Percentiles rank a stretch among this genome's conserved stretches.
Evolutionary conservation across 1,140 invertebrate species (phyloP).

Genomic region (Drosophila elegans): DNA sequence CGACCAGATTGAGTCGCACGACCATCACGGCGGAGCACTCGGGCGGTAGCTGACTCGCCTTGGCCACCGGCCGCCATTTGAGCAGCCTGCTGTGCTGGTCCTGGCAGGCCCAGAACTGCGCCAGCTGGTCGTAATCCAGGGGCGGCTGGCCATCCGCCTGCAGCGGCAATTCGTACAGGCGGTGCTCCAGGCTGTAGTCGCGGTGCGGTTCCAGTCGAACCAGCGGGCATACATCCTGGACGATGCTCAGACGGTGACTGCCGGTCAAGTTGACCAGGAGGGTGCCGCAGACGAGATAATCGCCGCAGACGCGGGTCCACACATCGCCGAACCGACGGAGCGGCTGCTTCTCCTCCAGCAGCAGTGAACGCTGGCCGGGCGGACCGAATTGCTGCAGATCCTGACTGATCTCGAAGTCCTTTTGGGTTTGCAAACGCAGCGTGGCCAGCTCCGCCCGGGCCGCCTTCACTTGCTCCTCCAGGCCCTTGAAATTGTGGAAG

Average conservation of each 20-base stretch:
- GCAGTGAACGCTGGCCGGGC: conserved; percentile 45
- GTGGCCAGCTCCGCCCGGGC: conserved; percentile 42
- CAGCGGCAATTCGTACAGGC: conserved; percentile 62
- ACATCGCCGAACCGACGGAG: conserved; percentile 60
- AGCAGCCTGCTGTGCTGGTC: conserved; percentile 39
- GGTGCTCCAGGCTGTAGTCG: conserved; percentile 30
- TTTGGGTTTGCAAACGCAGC: conserved; percentile 52
- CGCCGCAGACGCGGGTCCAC: conserved; percentile 62
- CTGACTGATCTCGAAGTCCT: conserved; percentile 32
- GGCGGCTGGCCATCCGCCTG: conserved; percentile 46
- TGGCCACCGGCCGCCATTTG: conserved; percentile 24
- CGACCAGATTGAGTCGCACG: conserved; percentile 36
- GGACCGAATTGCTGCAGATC: conserved; percentile 46
- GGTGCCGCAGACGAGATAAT: conserved; percentile 43
- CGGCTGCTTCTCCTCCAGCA: conserved; percentile 68
- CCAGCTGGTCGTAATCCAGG: conserved; percentile 53
- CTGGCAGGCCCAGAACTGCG: conserved; percentile 69
- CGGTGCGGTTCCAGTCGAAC: conserved; percentile 7
- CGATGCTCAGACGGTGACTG: conserved; percentile 21
- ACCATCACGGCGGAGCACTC: conserved; percentile 59
- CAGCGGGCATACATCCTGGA: conserved; percentile 46
- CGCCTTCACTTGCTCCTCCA: conserved; percentile 47
- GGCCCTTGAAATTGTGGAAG: conserved; percentile 24
- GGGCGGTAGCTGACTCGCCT: conserved; percentile 24
- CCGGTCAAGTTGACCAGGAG: conserved; percentile 51